Conservation (phyloP, 2,888 invertebrate species). For the Amphipyra tragopoginis region DNA sequence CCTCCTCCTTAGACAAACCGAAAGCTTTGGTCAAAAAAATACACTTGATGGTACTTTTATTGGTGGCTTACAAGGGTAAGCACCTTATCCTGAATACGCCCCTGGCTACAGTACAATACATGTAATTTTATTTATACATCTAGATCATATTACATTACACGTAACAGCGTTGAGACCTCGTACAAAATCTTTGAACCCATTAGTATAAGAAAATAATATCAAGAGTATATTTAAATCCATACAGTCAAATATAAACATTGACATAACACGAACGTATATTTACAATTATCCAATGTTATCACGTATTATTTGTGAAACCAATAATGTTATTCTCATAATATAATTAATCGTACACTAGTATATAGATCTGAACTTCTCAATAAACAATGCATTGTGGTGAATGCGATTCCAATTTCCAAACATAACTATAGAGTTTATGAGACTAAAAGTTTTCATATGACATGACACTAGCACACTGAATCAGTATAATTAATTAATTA, state of each 20-base stretch:
- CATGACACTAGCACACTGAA: conserved; percentile 22
- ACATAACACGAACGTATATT: conserved; percentile 40
- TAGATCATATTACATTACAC: conserved; percentile 18
- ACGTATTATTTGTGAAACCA: conserved; percentile 37
- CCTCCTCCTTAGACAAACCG: conserved; percentile 41
- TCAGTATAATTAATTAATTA: conserved; percentile 3
- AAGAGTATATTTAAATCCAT: conserved; percentile 40
- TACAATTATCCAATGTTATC: conserved; percentile 46
- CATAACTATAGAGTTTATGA: conserved; percentile 44
- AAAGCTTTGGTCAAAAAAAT: conserved; percentile 24
- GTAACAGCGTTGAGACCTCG: conserved; percentile 27
- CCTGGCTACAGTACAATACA: conserved; percentile 37
- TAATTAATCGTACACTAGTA: conserved; percentile 44
- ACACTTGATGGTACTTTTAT: conserved; percentile 16
- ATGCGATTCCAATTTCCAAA: conserved; percentile 22
- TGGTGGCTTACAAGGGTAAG: neutral
- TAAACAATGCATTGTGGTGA: conserved; percentile 49
- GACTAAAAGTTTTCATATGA: conserved; percentile 29
- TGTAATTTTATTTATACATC: conserved; percentile 19
- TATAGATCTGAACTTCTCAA: conserved; percentile 48
- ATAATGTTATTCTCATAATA: conserved; percentile 40
- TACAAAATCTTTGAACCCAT: conserved; percentile 30
- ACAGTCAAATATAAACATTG: conserved; percentile 39
- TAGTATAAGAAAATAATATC: conserved; percentile 29
- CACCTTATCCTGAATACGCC: conserved; percentile 3